A percentile compares a stretch with the other conserved stretches of the same genome.
These are phyloP conservation scores for Lepidothrix coronata DNA, from an alignment of 2,113 vertebrate species.

Conservation along the genomic window DNA sequence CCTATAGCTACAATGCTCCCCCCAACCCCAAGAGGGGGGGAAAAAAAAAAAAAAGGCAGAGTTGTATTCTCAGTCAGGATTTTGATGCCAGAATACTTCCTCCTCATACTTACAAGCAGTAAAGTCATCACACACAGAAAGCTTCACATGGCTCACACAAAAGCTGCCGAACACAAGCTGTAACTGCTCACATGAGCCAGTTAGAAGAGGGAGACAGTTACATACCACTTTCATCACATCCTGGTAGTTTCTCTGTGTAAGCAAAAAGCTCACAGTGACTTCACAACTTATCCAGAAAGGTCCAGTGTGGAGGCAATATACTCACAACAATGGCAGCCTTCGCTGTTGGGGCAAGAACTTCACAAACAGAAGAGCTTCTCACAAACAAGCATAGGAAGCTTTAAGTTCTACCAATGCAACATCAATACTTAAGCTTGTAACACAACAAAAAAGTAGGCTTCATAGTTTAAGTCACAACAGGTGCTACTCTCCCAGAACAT, in stretches of 20 bases:
- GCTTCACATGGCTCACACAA: background rate
- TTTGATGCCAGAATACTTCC: background rate
- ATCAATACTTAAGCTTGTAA: background rate
- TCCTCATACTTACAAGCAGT: background rate
- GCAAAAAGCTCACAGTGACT: background rate
- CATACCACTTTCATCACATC: background rate
- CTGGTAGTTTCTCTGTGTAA: background rate
- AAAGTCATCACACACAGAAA: background rate
- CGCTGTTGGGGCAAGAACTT: background rate
- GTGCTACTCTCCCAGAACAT: background rate
- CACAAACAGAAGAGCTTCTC: background rate
- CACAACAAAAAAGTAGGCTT: background rate
- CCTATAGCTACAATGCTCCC: background rate
- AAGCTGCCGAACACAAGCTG: background rate
- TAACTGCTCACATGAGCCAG: background rate
- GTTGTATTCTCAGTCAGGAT: background rate
- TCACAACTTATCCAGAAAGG: background rate
- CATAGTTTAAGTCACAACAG: background rate
- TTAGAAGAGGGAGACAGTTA: background rate
- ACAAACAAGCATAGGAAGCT: background rate
- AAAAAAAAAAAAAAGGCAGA: fast-evolving
- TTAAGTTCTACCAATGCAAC: background rate
- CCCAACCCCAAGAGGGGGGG: background rate
- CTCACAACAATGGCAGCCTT: background rate
- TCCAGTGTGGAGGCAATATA: background rate